phyloP scores from a whole-genome alignment of 2,888 invertebrate species.

The Epirrita christyi region DNA sequence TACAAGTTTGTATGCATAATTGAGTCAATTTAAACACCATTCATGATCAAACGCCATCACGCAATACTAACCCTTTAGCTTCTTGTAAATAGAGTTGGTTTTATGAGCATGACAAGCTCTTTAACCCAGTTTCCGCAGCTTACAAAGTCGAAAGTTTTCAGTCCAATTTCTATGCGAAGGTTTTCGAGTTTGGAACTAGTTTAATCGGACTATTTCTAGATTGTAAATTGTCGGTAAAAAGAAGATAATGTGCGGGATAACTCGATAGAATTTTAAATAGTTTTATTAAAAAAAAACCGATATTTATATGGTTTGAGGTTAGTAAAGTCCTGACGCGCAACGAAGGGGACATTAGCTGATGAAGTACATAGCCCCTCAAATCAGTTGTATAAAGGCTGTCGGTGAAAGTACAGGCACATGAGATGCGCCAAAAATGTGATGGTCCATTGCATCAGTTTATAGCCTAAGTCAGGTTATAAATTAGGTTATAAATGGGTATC shows the following conservation, averaged over 20 bases:
- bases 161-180: slow-evolving; percentile 1
- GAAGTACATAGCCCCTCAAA: no score
- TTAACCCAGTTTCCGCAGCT: slow-evolving; percentile 1
- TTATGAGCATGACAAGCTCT: neutral
- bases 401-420: no score
- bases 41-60: neutral
- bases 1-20: slow-evolving; percentile 20
- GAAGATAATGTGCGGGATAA: neutral
- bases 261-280: no score
- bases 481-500: no score
- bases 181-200: neutral
- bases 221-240: neutral
- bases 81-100: slow-evolving; percentile 1
- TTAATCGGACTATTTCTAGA: neutral
- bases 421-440: no score
- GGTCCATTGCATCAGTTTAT: no score
- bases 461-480: no score
- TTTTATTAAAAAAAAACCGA: no score
- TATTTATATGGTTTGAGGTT: no score
- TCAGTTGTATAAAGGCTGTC: no score
- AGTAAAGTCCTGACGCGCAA: no score
- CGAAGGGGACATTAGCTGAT: no score
- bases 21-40: slow-evolving; percentile 11
- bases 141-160: slow-evolving; percentile 11
- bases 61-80: slow-evolving; percentile 4